Base-by-base conservation (phyloP, 2,797 vertebrate genomes). In the Sebastiscus tertius region DNA sequence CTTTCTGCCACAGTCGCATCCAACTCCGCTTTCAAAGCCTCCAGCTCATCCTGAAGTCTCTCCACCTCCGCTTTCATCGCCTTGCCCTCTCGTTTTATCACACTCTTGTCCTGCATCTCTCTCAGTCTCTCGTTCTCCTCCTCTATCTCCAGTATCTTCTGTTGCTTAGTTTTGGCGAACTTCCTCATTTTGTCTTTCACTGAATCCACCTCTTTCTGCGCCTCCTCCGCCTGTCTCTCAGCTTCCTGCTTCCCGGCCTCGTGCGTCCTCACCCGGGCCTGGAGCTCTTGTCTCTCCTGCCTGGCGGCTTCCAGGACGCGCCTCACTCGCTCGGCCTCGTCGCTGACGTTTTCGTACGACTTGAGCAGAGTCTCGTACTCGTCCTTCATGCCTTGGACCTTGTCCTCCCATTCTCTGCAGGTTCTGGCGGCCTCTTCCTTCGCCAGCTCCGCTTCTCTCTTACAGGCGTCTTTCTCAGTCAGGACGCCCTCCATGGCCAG, bases 121-220 rank as follows among this genome's bases (percentile, higher is more conserved):
- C 96, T 88, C 26, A 99, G 96, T 54, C 87, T 96, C 79, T 99
- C 98, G 20, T 98, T 99, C 89, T 99, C 98, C 86, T 99, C 98
- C 87, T 99, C 99, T 1, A 99, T 84, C 59, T 99, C 98, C 81
- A 97, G 76, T 74, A 99, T 99, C 90, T 99, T 99, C 83, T 98
- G 97, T 85, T 99, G 99, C 89, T 99, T 99, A 9, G 97, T 96
- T 91, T 99, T 99, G 49, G 96, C 97, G 88, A 99, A 99, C 92
- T 98, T 99, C 68, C 99, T 96, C 97, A 99, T 99, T 87, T 99
- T 99, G 83, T 99, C 98, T 84, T 97, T 99, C 86, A 99, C 96
- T 13, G 84, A 86, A 26, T 97, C 96, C 59, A 99, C 96, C 81
- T 99, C 98, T 61, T 96, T 96, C 69, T 93, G 95, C 0, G 96